Base-by-base conservation (phyloP, 2,888 invertebrate species). In the Microplitis manilae region DNA sequence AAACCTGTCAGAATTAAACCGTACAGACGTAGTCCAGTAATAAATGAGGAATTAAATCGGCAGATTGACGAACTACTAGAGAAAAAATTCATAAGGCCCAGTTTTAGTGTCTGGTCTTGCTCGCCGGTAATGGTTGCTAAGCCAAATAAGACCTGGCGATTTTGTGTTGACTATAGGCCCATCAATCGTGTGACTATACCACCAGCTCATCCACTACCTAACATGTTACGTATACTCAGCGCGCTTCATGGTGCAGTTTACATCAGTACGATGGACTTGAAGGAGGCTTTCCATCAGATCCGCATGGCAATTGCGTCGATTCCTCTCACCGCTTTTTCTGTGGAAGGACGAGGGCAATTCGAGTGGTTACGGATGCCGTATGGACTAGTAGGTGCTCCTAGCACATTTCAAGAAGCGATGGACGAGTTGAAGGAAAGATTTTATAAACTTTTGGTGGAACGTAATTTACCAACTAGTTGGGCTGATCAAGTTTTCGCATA, bases 311-410 rank as follows among this genome's bases (percentile, higher is more conserved):
- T 15, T 75, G 79, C 59, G 67, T 59, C 2, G 60, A 6, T 9
- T 13, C 7, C 71, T 62, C 74, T 74, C 2, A 79, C 80, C 1
- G 77, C 79, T 5, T 79, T 81, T 38, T 74, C 73, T 6, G 81
- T 79, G 38, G 79, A 81, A 72, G 76, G 76, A 20, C 74, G 8
- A n/a, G 79, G 79, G 4, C 59, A 74, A 39, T 68, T 76, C 39
- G 78, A 79, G 60, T 80, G 78, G 77, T 15, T 74, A 0, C 40
- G 81, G 40, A 81, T 81, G 81, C 79, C 79, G 0, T 81, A 80
- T 59, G 79, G 81, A 0, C 50, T 81, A n/a, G 77, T 79, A 0
- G 79, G 77, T 6, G 81, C 79, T 1, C 80, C 80, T 0, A 76
- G 79, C 0, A 81, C 79, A 0, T 79, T 81, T n/a, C 80, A 79